Conservation (phyloP, 2,113 vertebrate genomes). For the Acrocephalus arundinaceus region DNA sequence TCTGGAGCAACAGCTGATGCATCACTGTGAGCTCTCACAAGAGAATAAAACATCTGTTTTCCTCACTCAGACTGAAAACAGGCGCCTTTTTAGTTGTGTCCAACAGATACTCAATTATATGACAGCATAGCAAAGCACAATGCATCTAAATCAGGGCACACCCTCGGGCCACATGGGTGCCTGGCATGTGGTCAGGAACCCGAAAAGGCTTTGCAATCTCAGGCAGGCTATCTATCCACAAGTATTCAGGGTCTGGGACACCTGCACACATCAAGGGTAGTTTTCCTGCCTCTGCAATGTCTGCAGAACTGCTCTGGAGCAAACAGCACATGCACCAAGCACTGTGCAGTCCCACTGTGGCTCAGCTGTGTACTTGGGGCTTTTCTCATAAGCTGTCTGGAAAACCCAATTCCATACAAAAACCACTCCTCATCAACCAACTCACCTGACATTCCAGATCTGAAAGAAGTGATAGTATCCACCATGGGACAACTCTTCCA, state of each 20-base stretch:
- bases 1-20: conserved; percentile 37
- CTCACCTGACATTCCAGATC: background rate
- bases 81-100: background rate
- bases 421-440: background rate
- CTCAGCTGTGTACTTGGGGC: background rate
- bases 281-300: background rate
- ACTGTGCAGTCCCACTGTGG: accelerated
- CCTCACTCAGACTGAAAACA: conserved; percentile 25
- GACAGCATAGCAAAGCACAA: background rate
- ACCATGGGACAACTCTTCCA: background rate
- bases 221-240: background rate
- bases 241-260: background rate
- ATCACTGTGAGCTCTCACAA: background rate
- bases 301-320: background rate
- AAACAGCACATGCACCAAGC: accelerated
- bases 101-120: background rate
- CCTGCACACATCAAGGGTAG: accelerated
- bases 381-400: background rate
- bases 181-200: background rate
- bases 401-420: background rate
- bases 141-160: background rate
- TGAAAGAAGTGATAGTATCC: background rate
- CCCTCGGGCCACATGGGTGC: background rate
- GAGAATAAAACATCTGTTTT: conserved; percentile 32
- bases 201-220: background rate